These are phyloP conservation scores for Sinohyriopsis cumingii DNA, from an alignment of 2,888 invertebrate species.

Conservation along the genomic window DNA sequence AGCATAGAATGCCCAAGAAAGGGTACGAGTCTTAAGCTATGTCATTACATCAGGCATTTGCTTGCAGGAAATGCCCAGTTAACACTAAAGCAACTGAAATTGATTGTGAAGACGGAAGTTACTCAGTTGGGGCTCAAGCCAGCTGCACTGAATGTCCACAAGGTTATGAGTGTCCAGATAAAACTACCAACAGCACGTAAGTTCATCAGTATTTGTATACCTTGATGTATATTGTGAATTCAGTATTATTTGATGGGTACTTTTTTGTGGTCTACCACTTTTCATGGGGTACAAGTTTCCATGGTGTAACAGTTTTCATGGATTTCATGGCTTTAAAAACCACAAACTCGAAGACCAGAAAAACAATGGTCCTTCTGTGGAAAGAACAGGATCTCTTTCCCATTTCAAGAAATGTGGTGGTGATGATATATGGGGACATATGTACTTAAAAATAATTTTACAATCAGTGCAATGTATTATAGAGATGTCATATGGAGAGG, in stretches of 20 bases:
- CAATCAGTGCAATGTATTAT: too few relatives aligned
- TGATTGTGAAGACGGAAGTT: conserved; percentile 59
- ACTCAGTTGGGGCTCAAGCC: conserved; percentile 60
- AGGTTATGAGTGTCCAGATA: conserved; percentile 62
- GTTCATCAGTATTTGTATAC: conserved; percentile 8
- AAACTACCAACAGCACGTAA: conserved; percentile 51
- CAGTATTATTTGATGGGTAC: background rate
- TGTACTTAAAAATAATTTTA: too few relatives aligned
- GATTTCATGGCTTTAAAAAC: too few relatives aligned
- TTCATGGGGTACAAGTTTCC: too few relatives aligned
- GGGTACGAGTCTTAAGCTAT: background rate
- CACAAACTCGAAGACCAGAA: too few relatives aligned
- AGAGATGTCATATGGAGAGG: too few relatives aligned
- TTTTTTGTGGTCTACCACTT: too few relatives aligned
- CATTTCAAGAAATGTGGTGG: too few relatives aligned
- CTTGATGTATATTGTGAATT: background rate
- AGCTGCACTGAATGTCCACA: conserved; percentile 60
- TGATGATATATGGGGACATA: too few relatives aligned
- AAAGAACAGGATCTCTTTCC: too few relatives aligned
- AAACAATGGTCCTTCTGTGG: too few relatives aligned
- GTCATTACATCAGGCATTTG: background rate
- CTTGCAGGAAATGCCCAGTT: conserved; percentile 52
- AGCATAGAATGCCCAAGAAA: background rate
- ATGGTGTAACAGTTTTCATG: too few relatives aligned
- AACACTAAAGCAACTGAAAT: conserved; percentile 37